A percentile compares a stretch with the other conserved stretches of the same genome.
These are phyloP conservation scores for Drosophila mimica DNA, from an alignment of 2,888 invertebrate genomes.

Conservation along the genomic window DNA sequence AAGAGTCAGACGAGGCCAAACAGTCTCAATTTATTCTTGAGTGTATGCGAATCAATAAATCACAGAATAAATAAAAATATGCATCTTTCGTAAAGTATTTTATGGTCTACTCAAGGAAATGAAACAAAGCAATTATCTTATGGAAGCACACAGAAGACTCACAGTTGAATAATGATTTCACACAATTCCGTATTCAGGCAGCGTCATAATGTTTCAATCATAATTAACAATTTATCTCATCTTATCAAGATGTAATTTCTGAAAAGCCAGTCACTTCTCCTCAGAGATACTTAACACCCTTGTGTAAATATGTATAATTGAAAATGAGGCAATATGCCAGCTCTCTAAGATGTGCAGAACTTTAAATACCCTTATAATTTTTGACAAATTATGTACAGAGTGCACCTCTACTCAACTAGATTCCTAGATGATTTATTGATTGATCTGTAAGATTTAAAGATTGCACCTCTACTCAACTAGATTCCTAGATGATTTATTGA, in stretches of 20 bases:
- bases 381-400: not conserved
- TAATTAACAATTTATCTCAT: slow-evolving; percentile 17
- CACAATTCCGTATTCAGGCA: not conserved
- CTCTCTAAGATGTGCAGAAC: not conserved
- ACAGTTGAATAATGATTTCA: not conserved
- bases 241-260: slow-evolving; percentile 9
- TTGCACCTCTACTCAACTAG: not conserved
- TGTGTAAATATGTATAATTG: slow-evolving; percentile 5
- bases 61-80: not conserved
- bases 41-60: slow-evolving; percentile 3
- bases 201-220: slow-evolving; percentile 10
- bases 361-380: not conserved
- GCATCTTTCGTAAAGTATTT: not conserved
- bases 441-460: no score
- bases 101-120: not conserved
- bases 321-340: slow-evolving; percentile 1
- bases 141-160: not conserved
- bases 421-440: no score
- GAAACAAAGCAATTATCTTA: slow-evolving; percentile 9
- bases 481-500: no score
- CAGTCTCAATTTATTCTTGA: not conserved
- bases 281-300: not conserved
- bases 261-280: slow-evolving; percentile 7
- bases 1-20: slow-evolving; percentile 4
- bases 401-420: not conserved